These are phyloP conservation scores for Lethrus apterus DNA, from an alignment of 1,140 invertebrate genomes.

Conservation along the genomic window DNA sequence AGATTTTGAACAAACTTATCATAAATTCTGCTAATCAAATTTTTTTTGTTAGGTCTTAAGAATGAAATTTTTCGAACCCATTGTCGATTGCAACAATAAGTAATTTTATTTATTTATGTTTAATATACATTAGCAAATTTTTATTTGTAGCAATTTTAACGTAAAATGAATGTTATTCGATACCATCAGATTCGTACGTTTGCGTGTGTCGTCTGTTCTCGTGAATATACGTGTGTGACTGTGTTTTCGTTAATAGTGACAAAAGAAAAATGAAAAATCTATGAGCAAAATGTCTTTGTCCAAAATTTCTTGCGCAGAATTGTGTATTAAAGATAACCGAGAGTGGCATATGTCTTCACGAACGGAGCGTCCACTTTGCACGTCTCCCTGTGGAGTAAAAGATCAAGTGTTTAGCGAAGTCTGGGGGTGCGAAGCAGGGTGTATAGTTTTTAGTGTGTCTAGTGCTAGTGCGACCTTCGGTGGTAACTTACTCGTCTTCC, in stretches of 20 bases:
- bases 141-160: not conserved
- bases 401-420: slow-evolving; percentile 30
- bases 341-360: slow-evolving; percentile 83
- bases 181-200: too few relatives aligned
- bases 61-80: too few relatives aligned
- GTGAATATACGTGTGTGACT: not conserved
- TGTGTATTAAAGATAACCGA: slow-evolving; percentile 71
- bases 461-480: slow-evolving; percentile 12
- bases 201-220: not conserved
- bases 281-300: slow-evolving; percentile 2
- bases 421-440: slow-evolving; percentile 14
- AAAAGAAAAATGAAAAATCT: not conserved
- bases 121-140: slow-evolving; percentile 2
- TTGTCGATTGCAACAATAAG: too few relatives aligned
- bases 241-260: not conserved
- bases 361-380: slow-evolving; percentile 77
- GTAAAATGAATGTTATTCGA: not conserved
- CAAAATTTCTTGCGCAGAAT: slow-evolving; percentile 1
- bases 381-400: slow-evolving; percentile 64
- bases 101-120: too few relatives aligned
- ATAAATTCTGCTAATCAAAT: too few relatives aligned
- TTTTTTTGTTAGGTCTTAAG: too few relatives aligned
- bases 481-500: slow-evolving; percentile 76
- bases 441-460: not conserved
- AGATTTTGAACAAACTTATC: too few relatives aligned